Evolutionary conservation across 2,113 vertebrate species (phyloP).

Genomic region (Tricholaema leucomelas): DNA sequence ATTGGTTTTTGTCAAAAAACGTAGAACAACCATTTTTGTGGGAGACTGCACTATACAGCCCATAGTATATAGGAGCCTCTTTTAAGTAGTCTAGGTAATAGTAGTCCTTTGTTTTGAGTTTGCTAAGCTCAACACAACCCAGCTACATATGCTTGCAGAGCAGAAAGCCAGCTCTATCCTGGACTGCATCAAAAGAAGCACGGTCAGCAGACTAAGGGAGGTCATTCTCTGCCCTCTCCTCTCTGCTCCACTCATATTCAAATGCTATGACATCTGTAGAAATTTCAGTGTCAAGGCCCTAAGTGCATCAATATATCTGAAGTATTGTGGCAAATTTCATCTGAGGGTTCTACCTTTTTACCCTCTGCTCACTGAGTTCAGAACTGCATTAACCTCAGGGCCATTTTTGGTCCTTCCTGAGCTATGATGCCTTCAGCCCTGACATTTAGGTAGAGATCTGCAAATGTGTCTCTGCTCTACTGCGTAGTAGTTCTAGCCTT

Average conservation of each 20-base stretch:
- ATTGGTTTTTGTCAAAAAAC: background rate
- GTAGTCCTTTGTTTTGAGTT: background rate
- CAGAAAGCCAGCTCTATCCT: background rate
- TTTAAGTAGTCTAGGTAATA: background rate
- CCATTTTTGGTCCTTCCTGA: background rate
- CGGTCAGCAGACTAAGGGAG: background rate
- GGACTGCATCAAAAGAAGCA: background rate
- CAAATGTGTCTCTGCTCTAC: background rate
- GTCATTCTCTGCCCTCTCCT: background rate
- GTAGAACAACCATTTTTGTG: background rate
- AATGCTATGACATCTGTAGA: background rate
- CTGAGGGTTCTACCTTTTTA: fast-evolving
- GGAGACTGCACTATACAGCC: background rate
- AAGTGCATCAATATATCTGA: too few relatives aligned
- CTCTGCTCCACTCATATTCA: background rate
- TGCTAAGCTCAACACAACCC: background rate
- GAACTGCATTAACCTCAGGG: background rate
- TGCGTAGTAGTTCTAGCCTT: background rate
- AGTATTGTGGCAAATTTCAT: background rate
- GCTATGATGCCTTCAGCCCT: background rate
- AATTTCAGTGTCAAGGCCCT: background rate
- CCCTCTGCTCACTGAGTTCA: background rate
- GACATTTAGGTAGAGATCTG: background rate
- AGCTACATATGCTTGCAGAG: background rate
- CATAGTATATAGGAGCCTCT: background rate